Base-by-base conservation (phyloP, 1,140 invertebrate species). In the Meteorus sp. region DNA sequence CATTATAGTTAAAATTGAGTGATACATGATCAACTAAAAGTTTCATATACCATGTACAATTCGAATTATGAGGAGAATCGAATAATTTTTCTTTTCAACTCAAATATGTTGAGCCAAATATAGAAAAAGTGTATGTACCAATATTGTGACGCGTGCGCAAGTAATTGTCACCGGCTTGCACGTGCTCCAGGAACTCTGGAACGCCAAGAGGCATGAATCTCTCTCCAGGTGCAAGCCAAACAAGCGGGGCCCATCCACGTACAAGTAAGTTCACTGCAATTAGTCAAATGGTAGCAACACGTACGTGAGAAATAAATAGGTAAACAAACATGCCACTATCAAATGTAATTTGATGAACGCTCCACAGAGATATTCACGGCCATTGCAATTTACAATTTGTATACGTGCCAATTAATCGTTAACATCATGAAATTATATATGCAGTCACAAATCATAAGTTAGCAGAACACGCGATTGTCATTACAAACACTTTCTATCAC, bases 151-250 rank as follows among this genome's bases (percentile, higher is more conserved):
- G 83, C 23, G 85, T 85, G 27, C 81, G 78, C 57, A 87, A 73
- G 68, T 81, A 83, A 52, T 79, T 77, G 0, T 68, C 63, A 33
- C 67, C 73, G 17, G 79, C 73, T 56, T 83, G 74, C 22, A 86
- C 82, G 67, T 87, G 77, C 52, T 82, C 69, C 11, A 88, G 69
- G 65, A 87, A 87, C 56, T 85, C 81, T 39, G 85, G 80, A 8
- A 86, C 85, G 57, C 78, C 81, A 43, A 82, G 72, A 0, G 86
- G 86, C 66, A 86, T 75, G 59, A 85, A 87, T 73, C 81, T 81
- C 72, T 88, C 86, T 45, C 82, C 82, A 5, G 85, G 85, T 44
- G 85, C 82, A 25, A 87, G 72, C 83, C 84, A 86, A 20, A 88
- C 80, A n/a, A 87, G 70, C 3, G 86, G 86, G 1, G 86, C 82